Conservation (phyloP, 2,888 invertebrate genomes). For the Steromphala cineraria region DNA sequence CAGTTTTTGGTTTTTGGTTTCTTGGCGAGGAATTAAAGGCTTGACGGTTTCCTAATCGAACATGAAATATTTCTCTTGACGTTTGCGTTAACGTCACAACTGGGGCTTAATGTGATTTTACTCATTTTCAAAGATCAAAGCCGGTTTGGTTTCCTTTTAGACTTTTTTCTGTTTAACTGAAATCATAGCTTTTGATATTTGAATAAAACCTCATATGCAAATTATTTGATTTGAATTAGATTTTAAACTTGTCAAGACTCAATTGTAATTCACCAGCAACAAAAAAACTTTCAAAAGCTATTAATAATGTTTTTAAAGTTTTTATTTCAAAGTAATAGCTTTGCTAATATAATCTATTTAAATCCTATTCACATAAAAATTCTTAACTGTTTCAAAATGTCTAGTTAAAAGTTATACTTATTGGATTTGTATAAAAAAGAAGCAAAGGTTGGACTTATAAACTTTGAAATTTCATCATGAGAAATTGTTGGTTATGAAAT, state of each 20-base stretch:
- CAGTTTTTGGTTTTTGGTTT: not conserved
- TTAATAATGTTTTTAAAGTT: too few relatives aligned
- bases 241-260: not conserved
- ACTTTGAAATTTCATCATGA: too few relatives aligned
- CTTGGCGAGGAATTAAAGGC: not conserved
- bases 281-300: too few relatives aligned
- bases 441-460: too few relatives aligned
- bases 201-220: not conserved
- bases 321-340: too few relatives aligned
- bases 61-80: not conserved
- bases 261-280: too few relatives aligned
- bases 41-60: not conserved
- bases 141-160: not conserved
- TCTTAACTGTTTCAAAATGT: too few relatives aligned
- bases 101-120: not conserved
- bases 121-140: constrained; percentile 2
- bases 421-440: too few relatives aligned
- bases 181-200: constrained; percentile 2
- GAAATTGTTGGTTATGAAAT: too few relatives aligned
- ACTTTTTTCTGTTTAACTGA: not conserved
- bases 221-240: not conserved
- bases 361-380: too few relatives aligned
- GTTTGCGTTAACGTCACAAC: not conserved
- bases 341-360: too few relatives aligned
- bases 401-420: too few relatives aligned